Evolutionary conservation across 2,888 invertebrate genomes (phyloP).

Genomic region (Drosophila nr. perissopoda): DNA sequence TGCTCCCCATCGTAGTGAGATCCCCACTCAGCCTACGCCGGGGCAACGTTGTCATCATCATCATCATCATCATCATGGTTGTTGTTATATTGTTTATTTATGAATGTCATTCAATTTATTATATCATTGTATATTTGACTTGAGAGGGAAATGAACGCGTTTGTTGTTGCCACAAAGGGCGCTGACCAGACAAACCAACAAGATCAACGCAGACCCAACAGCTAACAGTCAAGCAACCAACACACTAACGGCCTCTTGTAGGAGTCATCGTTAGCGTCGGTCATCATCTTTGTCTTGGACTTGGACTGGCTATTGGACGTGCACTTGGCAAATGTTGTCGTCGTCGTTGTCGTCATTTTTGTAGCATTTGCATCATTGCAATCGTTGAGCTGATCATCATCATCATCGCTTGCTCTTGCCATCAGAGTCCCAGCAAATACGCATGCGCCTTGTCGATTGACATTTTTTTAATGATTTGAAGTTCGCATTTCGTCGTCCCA

Average conservation of each 20-base stretch:
- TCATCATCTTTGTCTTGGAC: constrained; percentile 38
- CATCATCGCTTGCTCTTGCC: constrained; percentile 37
- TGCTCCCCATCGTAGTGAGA: constrained; percentile 37
- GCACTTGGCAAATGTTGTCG: constrained; percentile 16
- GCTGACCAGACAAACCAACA: constrained; percentile 62
- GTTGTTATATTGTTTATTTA: constrained; percentile 82
- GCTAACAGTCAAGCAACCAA: constrained; percentile 4
- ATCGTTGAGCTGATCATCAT: constrained; percentile 37
- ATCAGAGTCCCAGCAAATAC: constrained; percentile 12
- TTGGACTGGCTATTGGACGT: constrained; percentile 19
- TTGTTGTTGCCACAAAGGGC: constrained; percentile 66
- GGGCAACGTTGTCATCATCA: constrained; percentile 22
- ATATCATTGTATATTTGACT: constrained; percentile 79
- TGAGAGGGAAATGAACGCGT: constrained; percentile 83
- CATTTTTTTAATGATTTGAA: background rate
- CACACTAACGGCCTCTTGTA: constrained; percentile 70
- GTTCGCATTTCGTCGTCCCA: background rate
- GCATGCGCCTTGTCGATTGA: too few relatives aligned
- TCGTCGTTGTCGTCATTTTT: constrained; percentile 51
- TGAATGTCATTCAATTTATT: constrained; percentile 84
- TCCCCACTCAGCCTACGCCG: constrained; percentile 43
- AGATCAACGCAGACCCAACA: constrained; percentile 21
- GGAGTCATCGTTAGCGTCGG: constrained; percentile 63
- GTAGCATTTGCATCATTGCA: constrained; percentile 67
- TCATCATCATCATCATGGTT: constrained; percentile 17